phyloP scores from a whole-genome alignment of 2,888 invertebrate species.

The Ormyrus thymus region DNA sequence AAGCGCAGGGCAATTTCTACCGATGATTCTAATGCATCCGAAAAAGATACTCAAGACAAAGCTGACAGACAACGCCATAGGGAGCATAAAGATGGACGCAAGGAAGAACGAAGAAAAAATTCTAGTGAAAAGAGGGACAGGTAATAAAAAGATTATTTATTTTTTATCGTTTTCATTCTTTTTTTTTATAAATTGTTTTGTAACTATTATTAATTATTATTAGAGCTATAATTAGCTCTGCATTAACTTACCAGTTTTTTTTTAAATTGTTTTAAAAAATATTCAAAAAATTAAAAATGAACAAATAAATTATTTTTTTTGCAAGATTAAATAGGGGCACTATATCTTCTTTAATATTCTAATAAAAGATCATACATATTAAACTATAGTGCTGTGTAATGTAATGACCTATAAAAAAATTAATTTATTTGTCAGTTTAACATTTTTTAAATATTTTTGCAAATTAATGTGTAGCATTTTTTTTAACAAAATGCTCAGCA shows the following conservation, averaged over 20 bases:
- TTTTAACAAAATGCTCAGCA: neutral
- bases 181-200: too few species aligned
- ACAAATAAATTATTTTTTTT: too few species aligned
- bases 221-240: too few species aligned
- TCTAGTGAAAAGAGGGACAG: conserved; percentile 56
- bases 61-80: conserved; percentile 42
- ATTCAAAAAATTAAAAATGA: too few species aligned
- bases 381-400: too few species aligned
- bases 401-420: too few species aligned
- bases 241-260: neutral
- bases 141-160: conserved; percentile 13
- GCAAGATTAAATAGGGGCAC: too few species aligned
- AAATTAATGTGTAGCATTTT: neutral
- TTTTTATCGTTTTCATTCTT: neutral
- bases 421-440: too few species aligned
- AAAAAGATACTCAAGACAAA: conserved; percentile 29
- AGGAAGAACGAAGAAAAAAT: conserved; percentile 57
- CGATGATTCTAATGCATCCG: neutral
- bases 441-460: neutral
- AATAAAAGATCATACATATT: too few species aligned
- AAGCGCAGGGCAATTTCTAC: conserved; percentile 33
- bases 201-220: too few species aligned
- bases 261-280: neutral
- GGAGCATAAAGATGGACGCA: conserved; percentile 57
- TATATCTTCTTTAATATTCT: too few species aligned